These are phyloP conservation scores for Boloria euphrosyne DNA, from an alignment of 2,888 invertebrate genomes.

Conservation along the genomic window DNA sequence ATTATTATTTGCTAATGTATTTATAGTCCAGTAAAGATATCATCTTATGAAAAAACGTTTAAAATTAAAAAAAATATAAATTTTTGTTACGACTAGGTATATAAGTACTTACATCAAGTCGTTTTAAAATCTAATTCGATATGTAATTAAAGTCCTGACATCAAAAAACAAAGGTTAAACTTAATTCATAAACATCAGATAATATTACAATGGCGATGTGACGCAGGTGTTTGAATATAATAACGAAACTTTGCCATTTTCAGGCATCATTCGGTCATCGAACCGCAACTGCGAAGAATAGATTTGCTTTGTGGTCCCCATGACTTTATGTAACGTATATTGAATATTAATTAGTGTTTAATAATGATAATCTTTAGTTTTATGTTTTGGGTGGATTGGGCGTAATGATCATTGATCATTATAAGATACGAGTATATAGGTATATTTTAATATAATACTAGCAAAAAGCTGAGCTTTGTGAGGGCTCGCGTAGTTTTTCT, in stretches of 20 bases:
- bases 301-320: slow-evolving; percentile 29
- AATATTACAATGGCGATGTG: slow-evolving; percentile 42
- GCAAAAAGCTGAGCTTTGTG: too few species aligned
- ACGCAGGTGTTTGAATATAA: slow-evolving; percentile 46
- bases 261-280: slow-evolving; percentile 45
- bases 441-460: neutral
- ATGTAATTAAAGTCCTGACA: neutral
- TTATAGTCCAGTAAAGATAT: too few species aligned
- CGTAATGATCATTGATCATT: too few species aligned
- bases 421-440: too few species aligned
- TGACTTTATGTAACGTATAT: slow-evolving; percentile 24
- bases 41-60: too few species aligned
- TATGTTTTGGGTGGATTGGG: too few species aligned
- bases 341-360: slow-evolving; percentile 26
- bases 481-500: too few species aligned
- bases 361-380: slow-evolving; percentile 6
- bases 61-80: too few species aligned
- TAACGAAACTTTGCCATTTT: slow-evolving; percentile 45
- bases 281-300: slow-evolving; percentile 41
- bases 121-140: neutral
- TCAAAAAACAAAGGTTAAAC: slow-evolving; percentile 17
- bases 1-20: too few species aligned
- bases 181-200: slow-evolving; percentile 38
- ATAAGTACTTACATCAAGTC: neutral
- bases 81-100: too few species aligned